Evolutionary conservation across 2,113 vertebrate genomes (phyloP).

Genomic region (Capreolus pygargus): DNA sequence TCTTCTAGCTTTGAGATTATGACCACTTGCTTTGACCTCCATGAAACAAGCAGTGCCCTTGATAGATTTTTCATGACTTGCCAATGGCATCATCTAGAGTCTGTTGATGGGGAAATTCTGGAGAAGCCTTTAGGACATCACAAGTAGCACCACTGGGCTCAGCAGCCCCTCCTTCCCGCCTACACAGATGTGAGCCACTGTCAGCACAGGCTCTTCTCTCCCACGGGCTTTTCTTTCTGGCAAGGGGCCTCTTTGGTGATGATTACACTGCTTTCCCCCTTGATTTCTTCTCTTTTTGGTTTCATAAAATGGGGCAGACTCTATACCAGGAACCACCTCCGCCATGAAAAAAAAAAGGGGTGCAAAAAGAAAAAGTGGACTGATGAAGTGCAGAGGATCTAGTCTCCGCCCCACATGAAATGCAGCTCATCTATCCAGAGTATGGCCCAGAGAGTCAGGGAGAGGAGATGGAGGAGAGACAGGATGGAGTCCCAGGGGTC

Average conservation of each 20-base stretch:
- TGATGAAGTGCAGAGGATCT: not conserved
- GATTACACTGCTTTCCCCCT: not conserved
- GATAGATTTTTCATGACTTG: conserved; percentile 15
- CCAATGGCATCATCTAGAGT: not conserved
- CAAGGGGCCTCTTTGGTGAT: not conserved
- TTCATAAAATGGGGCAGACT: not conserved
- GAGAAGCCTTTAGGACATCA: not conserved
- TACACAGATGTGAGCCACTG: not conserved
- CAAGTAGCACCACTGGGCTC: not conserved
- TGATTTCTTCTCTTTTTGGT: not conserved
- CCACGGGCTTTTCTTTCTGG: not conserved
- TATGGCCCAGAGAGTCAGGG: not conserved
- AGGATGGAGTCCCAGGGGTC: too few species aligned
- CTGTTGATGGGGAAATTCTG: not conserved
- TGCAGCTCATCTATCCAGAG: not conserved
- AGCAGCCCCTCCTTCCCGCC: not conserved
- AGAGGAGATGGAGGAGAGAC: not conserved
- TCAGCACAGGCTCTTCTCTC: not conserved
- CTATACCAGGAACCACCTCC: not conserved
- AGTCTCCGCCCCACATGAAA: not conserved
- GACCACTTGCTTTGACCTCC: not conserved
- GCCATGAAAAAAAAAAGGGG: not conserved
- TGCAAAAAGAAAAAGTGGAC: not conserved
- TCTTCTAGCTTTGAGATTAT: not conserved
- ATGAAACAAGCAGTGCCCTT: not conserved